A percentile compares a stretch with the other conserved stretches of the same genome.
Evolutionary conservation across 30 jellyfish, hydroid and myxozoan genomes (phyloP).

Genomic region (Turritopsis rubra): DNA sequence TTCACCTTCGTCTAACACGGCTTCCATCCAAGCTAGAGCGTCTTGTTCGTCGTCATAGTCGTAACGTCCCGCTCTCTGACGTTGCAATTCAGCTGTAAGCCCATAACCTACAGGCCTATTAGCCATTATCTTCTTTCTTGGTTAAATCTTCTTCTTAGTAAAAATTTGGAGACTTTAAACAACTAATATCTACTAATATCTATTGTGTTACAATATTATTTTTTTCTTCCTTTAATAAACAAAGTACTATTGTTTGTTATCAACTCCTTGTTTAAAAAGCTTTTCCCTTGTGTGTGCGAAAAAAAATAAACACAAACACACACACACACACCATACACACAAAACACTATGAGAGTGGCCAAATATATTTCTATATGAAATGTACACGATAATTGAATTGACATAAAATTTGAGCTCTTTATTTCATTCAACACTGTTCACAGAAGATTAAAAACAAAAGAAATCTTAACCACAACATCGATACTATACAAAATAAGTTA

Average conservation of each 20-base stretch:
- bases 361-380: not conserved
- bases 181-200: too few relatives aligned
- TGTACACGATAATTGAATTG: not conserved
- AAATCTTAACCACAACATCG: not conserved
- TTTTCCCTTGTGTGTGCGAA: not conserved
- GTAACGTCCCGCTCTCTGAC: constrained; percentile 55
- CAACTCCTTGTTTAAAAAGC: not conserved
- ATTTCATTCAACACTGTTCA: not conserved
- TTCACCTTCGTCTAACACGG: constrained; percentile 48
- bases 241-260: not conserved
- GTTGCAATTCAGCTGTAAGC: constrained; percentile 62
- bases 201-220: not conserved
- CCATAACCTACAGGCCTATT: constrained; percentile 89
- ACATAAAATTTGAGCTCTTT: not conserved
- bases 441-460: not conserved
- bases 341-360: too few relatives aligned
- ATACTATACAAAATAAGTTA: not conserved
- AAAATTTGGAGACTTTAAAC: too few relatives aligned
- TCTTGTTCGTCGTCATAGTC: constrained; percentile 61
- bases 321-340: not conserved
- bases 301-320: not conserved
- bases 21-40: constrained; percentile 94
- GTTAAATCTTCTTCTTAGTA: not conserved
- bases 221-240: not conserved
- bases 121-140: constrained; percentile 36